phyloP scores from a whole-genome alignment of 2,113 vertebrate species.

The Mus pahari region DNA sequence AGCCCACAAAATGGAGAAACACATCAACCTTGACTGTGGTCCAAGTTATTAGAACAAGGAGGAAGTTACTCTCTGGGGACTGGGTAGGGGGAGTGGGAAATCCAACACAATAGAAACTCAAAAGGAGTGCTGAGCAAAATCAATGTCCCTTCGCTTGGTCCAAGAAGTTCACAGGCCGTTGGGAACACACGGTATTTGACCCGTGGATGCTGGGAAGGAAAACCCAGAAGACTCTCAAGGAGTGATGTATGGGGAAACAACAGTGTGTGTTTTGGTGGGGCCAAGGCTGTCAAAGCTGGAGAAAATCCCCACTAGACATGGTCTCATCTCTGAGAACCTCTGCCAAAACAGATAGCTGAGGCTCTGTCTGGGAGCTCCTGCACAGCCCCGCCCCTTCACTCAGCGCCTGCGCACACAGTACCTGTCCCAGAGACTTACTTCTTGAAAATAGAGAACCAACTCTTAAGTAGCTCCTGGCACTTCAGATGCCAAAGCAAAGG shows the following conservation, averaged over 20 bases:
- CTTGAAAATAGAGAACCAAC: conserved; percentile 88
- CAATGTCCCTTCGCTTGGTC: conserved; percentile 84
- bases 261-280: conserved; percentile 85
- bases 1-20: conserved; percentile 89
- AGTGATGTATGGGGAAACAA: conserved; percentile 87
- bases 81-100: conserved; percentile 82
- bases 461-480: conserved; percentile 84
- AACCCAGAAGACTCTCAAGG: conserved; percentile 80
- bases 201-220: conserved; percentile 82
- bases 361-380: conserved; percentile 87
- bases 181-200: conserved; percentile 86
- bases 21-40: conserved; percentile 90
- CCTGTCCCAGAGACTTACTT: conserved; percentile 88
- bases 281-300: conserved; percentile 89
- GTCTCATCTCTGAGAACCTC: conserved; percentile 89
- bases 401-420: conserved; percentile 86
- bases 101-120: conserved; percentile 86
- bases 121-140: conserved; percentile 85
- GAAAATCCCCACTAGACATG: conserved; percentile 91
- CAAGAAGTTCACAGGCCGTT: conserved; percentile 84
- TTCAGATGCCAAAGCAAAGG: conserved; percentile 80
- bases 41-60: conserved; percentile 89
- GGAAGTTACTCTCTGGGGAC: conserved; percentile 88
- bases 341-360: conserved; percentile 92
- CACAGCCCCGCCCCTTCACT: conserved; percentile 83